These are phyloP conservation scores for Basileuterus tristriatus DNA, from an alignment of 2,797 vertebrate species.

Conservation along the genomic window DNA sequence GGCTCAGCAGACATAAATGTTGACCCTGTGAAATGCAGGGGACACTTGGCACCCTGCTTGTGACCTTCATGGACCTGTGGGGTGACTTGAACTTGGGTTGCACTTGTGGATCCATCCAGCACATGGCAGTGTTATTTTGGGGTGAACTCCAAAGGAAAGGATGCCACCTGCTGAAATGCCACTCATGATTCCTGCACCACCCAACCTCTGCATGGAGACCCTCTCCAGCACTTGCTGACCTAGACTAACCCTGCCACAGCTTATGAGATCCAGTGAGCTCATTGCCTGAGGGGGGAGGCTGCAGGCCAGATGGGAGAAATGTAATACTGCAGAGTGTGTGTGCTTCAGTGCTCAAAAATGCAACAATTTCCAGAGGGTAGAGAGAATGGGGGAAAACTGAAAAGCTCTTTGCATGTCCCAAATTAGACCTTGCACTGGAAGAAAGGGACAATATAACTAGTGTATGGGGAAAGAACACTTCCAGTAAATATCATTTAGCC, in stretches of 20 bases:
- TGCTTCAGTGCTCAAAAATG: constrained; percentile 27
- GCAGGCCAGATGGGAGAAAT: constrained; percentile 64
- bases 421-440: neutral
- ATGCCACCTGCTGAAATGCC: constrained; percentile 21
- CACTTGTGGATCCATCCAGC: accelerated
- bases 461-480: neutral
- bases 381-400: neutral
- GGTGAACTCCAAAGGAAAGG: neutral
- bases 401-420: neutral
- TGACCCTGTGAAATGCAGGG: neutral
- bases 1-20: neutral
- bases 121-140: neutral
- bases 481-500: neutral
- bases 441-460: neutral
- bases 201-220: constrained; percentile 15
- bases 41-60: accelerated
- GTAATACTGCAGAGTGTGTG: constrained; percentile 30
- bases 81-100: neutral
- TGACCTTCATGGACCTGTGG: neutral
- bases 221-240: neutral
- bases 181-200: neutral
- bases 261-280: constrained; percentile 51
- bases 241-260: constrained; percentile 27
- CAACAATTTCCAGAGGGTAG: neutral
- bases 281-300: constrained; percentile 44